A percentile compares a stretch with the other conserved stretches of the same genome.
Conservation (phyloP, 2,797 vertebrate species). For the Fringilla coelebs region DNA sequence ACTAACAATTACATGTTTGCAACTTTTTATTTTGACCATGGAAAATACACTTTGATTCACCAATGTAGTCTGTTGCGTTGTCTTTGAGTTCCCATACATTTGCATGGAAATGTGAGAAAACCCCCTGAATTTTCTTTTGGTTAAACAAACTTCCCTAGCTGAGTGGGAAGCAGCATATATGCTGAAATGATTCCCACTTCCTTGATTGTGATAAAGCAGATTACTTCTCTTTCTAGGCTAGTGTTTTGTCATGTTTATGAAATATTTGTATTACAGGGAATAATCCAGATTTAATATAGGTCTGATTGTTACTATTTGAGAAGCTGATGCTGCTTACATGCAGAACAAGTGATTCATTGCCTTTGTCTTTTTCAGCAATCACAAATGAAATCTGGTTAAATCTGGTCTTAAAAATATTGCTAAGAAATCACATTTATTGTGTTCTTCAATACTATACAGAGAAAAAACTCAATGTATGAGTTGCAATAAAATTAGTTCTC, state of each 20-base stretch:
- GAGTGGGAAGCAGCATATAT: not conserved
- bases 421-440: not conserved
- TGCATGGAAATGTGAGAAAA: not conserved
- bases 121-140: not conserved
- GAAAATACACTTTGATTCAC: not conserved
- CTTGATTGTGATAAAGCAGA: not conserved
- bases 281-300: not conserved
- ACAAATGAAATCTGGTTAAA: not conserved
- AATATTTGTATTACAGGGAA: not conserved
- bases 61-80: not conserved
- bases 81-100: not conserved
- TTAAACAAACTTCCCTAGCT: not conserved
- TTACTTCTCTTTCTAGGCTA: not conserved
- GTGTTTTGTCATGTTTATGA: not conserved
- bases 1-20: not conserved
- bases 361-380: not conserved
- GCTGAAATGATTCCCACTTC: not conserved
- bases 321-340: not conserved
- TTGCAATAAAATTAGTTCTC: not conserved
- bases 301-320: not conserved
- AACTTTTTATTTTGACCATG: not conserved
- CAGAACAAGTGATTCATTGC: not conserved
- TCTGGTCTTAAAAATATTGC: not conserved
- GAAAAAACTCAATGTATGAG: fast-evolving
- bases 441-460: not conserved